Conservation (phyloP, 2,888 invertebrate species). For the Pyrrhosoma nymphula region DNA sequence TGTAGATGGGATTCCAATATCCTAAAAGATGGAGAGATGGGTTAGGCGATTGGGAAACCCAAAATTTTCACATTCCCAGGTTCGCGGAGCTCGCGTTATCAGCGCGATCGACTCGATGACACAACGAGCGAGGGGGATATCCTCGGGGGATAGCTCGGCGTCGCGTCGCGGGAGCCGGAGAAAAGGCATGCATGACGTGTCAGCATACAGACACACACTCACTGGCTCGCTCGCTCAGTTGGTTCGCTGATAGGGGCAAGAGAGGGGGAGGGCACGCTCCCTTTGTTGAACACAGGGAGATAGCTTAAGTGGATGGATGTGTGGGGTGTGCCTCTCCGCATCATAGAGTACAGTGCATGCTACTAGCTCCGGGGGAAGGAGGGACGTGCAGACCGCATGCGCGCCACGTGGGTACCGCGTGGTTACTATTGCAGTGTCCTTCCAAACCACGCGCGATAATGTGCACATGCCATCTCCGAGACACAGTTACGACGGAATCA, state of each 20-base stretch:
- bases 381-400: not conserved
- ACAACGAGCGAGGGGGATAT: not conserved
- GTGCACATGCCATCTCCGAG: no score
- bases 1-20: no score
- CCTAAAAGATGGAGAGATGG: no score
- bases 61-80: not conserved
- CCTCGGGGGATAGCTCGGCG: not conserved
- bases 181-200: not conserved
- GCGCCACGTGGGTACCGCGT: not conserved
- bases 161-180: not conserved
- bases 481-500: no score
- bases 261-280: not conserved
- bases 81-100: not conserved
- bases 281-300: not conserved
- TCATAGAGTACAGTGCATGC: not conserved
- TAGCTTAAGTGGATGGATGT: no score
- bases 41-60: not conserved
- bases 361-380: not conserved
- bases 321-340: not conserved
- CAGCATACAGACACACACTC: not conserved
- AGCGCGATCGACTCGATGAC: not conserved
- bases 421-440: not conserved
- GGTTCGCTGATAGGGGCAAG: no score
- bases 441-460: no score
- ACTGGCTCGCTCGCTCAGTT: not conserved